These are phyloP conservation scores for Pammene aurita DNA, from an alignment of 2,888 invertebrate species.

Conservation along the genomic window DNA sequence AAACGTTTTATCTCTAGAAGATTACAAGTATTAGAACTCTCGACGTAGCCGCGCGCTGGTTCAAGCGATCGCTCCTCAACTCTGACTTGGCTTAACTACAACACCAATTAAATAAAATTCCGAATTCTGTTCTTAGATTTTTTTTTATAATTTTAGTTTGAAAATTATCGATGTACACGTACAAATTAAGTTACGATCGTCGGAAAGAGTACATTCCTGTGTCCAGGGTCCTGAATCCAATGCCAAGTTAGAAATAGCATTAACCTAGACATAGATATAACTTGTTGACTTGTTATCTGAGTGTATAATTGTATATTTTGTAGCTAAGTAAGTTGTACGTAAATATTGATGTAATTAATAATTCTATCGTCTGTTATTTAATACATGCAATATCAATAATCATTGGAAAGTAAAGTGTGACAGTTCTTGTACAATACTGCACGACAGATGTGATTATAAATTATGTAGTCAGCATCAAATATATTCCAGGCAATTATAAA, in stretches of 20 bases:
- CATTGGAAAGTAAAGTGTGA: not conserved
- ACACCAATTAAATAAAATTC: too few relatives aligned
- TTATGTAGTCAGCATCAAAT: conserved; percentile 6
- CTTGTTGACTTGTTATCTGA: conserved; percentile 60
- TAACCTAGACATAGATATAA: conserved; percentile 23
- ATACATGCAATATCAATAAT: conserved; percentile 32
- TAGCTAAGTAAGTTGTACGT: conserved; percentile 52
- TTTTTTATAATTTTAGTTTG: too few relatives aligned
- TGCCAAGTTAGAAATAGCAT: conserved; percentile 35
- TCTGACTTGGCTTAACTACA: too few relatives aligned
- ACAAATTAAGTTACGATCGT: not conserved
- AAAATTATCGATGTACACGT: conserved; percentile 1
- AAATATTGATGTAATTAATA: conserved; percentile 66
- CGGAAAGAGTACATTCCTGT: not conserved
- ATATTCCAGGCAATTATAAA: not conserved
- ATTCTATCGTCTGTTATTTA: conserved; percentile 69
- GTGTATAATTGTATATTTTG: conserved; percentile 52
- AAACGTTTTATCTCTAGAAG: too few relatives aligned
- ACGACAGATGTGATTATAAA: not conserved
- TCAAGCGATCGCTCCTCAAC: too few relatives aligned
- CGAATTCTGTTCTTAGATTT: too few relatives aligned
- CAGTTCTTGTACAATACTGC: not conserved
- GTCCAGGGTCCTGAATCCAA: not conserved
- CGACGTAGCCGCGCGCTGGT: too few relatives aligned
- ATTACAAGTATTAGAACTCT: too few relatives aligned